Evolutionary conservation across 2,113 vertebrate genomes (phyloP).

Genomic region (Microtus oregoni): DNA sequence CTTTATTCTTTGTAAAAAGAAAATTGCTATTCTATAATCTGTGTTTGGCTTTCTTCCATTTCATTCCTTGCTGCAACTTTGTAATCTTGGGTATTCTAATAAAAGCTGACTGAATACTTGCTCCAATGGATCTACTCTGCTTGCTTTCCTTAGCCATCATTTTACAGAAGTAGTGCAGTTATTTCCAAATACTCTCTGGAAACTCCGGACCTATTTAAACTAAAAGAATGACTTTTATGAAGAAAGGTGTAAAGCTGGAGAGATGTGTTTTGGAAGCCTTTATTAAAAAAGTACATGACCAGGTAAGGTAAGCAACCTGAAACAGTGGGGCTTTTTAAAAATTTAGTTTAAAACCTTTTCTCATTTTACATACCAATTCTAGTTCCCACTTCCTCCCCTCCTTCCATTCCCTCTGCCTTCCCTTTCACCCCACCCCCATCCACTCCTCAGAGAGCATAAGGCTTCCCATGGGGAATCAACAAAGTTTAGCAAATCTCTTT

Average conservation of each 20-base stretch:
- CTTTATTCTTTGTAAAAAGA: not conserved
- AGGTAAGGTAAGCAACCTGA: not conserved
- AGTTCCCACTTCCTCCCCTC: no score
- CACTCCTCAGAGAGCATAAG: no score
- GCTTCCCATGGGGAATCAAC: no score
- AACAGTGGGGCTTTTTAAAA: not conserved
- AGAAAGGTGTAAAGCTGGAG: not conserved
- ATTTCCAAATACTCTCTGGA: not conserved
- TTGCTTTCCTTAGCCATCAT: not conserved
- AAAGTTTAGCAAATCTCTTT: no score
- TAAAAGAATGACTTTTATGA: not conserved
- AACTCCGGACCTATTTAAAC: not conserved
- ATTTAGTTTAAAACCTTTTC: no score
- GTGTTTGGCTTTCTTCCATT: not conserved
- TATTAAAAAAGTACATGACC: not conserved
- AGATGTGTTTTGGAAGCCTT: not conserved
- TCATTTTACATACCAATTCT: no score
- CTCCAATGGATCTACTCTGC: not conserved
- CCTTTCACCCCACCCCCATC: no score
- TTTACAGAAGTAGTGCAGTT: not conserved
- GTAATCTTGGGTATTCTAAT: not conserved
- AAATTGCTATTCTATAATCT: not conserved
- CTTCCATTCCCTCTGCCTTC: no score
- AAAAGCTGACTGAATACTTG: not conserved
- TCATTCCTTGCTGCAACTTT: not conserved